Evolutionary conservation across 2,888 invertebrate species (phyloP), one percentile per base, ranked within the genome.

Genomic region (Yponomeuta plumbellus): DNA sequence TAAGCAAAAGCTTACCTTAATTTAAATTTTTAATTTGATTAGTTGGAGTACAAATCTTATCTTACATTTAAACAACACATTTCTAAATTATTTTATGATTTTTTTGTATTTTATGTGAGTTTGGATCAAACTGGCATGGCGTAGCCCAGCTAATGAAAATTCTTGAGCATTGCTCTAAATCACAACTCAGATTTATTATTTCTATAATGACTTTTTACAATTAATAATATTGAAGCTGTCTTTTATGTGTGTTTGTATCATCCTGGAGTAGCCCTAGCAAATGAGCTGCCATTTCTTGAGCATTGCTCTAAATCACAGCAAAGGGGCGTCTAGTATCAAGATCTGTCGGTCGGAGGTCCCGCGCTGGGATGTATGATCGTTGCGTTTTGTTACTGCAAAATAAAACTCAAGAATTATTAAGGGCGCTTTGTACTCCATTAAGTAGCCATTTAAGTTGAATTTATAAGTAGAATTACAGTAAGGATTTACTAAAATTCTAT

Each of bases 161-260:
- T 78, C 81, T 81, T 81, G 83, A 77, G 81, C 80, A 82, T 84
- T 84, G 85, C 84, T 82, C 84, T 85, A 84, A 85, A 86, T 85
- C 85, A 85, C 84, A 81, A 65, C 68, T 8, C 34, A 34, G 8
- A 8, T 34, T 34, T 34, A 34, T 34, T 34, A 8, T 34, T 34
- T 2, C 5, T 5, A 26, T 34, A 13, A 52, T 52, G 13, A 5
- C 4, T 52, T 44, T 44, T 44, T 44, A 3, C 44, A 10, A n/a
- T n/a, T n/a, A n/a, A n/a, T n/a, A n/a, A n/a, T n/a, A n/a, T n/a
- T n/a, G n/a, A n/a, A n/a, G n/a, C 17, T 17, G 5, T 17, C 17
- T 52, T 17, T 13, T 17, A 17, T 17, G 44, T 4, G 17, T 17
- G 5, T 52, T 52, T 17, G 44, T 22, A 13, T 59, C 10, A 58